These are phyloP conservation scores for Parazoanthus darwini DNA, from an alignment of 92 coral and sea anemone species.

Conservation along the genomic window DNA sequence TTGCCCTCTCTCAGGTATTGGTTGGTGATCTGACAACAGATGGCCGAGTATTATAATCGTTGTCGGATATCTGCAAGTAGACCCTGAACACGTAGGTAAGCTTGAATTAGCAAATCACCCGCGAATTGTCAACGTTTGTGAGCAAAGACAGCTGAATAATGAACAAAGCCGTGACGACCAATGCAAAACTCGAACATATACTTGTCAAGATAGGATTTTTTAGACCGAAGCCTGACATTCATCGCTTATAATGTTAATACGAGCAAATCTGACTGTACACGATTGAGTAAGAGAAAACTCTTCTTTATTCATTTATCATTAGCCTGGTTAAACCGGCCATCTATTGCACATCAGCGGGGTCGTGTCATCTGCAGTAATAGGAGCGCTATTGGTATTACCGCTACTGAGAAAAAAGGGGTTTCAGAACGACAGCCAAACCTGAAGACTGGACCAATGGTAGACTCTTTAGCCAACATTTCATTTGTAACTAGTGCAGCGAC, in stretches of 20 bases:
- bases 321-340: neutral
- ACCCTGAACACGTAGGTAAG: neutral
- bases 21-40: neutral
- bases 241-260: neutral
- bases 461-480: neutral
- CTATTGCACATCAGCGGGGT: neutral
- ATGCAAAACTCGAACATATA: neutral
- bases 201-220: neutral
- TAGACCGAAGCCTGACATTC: constrained; percentile 7
- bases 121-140: neutral
- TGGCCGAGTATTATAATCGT: neutral
- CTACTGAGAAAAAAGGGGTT: neutral
- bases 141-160: constrained; percentile 28
- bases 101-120: constrained; percentile 3
- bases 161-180: neutral
- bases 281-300: neutral
- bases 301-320: neutral
- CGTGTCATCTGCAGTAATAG: neutral
- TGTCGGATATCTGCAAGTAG: neutral
- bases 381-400: neutral
- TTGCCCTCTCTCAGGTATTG: neutral
- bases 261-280: neutral
- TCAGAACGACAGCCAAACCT: neutral
- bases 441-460: neutral
- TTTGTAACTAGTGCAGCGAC: neutral